Evolutionary conservation across 2,113 vertebrate genomes (phyloP).

Genomic region (Riparia riparia): DNA sequence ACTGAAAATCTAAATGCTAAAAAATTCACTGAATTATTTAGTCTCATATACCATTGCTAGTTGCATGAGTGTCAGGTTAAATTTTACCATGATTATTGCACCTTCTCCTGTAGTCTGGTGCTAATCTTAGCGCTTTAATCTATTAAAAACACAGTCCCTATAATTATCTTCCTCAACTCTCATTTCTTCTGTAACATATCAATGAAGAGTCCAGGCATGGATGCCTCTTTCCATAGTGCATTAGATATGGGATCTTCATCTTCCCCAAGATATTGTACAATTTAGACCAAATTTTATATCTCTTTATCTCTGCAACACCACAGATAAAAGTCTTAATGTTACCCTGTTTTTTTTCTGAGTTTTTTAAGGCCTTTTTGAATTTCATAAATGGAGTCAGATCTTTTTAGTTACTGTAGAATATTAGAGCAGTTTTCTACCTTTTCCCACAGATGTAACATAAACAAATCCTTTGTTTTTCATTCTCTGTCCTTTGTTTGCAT

Average conservation of each 20-base stretch:
- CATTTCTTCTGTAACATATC: not conserved
- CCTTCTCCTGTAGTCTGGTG: not conserved
- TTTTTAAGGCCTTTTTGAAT: no score
- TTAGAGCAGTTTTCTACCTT: no score
- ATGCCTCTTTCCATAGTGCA: not conserved
- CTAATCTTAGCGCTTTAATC: not conserved
- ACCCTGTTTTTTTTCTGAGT: no score
- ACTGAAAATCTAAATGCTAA: not conserved
- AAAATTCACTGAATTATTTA: not conserved
- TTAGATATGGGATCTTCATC: not conserved
- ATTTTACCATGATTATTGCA: not conserved
- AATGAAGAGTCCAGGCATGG: not conserved
- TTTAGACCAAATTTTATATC: not conserved
- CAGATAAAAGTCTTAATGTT: not conserved
- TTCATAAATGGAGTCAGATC: no score
- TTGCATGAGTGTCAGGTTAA: not conserved
- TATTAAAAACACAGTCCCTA: not conserved
- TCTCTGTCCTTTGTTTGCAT: no score
- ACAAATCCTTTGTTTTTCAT: no score
- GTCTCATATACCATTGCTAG: not conserved
- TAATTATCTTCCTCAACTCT: not conserved
- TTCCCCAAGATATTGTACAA: not conserved
- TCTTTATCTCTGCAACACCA: not conserved
- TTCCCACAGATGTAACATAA: no score
- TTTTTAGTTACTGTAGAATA: no score